A percentile compares a stretch with the other conserved stretches of the same genome.
phyloP scores from a whole-genome alignment of 2,797 vertebrate species.

The Zalophus californianus region DNA sequence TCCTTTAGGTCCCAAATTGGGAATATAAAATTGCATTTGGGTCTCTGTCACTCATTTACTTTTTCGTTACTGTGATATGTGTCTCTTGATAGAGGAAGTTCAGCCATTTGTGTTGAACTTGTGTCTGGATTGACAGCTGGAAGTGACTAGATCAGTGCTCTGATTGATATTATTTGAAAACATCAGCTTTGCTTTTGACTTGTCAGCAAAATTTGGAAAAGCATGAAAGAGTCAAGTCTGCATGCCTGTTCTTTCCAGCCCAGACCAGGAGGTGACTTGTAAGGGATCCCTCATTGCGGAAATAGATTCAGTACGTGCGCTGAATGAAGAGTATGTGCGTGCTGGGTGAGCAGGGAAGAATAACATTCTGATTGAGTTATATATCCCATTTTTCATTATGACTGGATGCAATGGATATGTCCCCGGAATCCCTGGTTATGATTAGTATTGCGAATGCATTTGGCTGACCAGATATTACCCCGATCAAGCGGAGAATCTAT shows the following conservation, averaged over 20 bases:
- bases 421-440: conserved; percentile 46
- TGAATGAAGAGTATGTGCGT: background rate
- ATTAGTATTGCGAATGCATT: conserved; percentile 25
- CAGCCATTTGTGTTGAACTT: background rate
- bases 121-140: background rate
- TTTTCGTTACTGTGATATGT: background rate
- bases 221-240: background rate
- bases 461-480: conserved; percentile 67
- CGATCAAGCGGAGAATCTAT: conserved; percentile 43
- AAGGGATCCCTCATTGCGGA: background rate
- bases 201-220: conserved; percentile 4
- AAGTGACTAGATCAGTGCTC: background rate
- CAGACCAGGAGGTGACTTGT: background rate
- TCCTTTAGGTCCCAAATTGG: background rate
- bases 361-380: conserved; percentile 33
- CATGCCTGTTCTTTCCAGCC: background rate
- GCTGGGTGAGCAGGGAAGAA: background rate
- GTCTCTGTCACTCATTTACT: background rate
- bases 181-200: background rate
- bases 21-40: background rate
- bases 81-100: background rate
- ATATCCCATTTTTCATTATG: conserved; percentile 45
- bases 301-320: background rate
- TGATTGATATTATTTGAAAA: conserved; percentile 31
- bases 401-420: conserved; percentile 12